Conservation (phyloP, 2,797 vertebrate genomes). For the Mycteria americana region DNA sequence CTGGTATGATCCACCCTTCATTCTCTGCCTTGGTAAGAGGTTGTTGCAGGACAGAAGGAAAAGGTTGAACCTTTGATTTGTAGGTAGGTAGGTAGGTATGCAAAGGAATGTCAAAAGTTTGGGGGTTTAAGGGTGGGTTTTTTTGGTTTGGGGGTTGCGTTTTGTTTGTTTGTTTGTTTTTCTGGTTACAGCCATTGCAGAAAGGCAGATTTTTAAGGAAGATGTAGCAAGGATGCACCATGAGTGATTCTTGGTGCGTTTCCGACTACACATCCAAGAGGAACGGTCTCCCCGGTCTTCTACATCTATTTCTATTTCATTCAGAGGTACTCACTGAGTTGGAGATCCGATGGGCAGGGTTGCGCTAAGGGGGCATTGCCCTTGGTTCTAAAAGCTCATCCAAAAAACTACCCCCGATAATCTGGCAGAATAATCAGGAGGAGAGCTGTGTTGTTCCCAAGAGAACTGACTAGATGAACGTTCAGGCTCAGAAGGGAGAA, state of each 20-base stretch:
- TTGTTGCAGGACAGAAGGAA: background rate
- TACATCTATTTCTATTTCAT: background rate
- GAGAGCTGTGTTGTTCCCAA: background rate
- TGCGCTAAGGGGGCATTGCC: background rate
- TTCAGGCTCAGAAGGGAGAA: background rate
- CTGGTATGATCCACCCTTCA: background rate
- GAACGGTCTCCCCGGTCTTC: background rate
- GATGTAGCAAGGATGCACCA: background rate
- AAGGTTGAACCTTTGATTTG: background rate
- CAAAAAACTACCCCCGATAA: background rate
- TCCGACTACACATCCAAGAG: background rate
- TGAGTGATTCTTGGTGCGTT: background rate
- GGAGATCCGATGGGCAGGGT: background rate
- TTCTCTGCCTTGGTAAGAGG: background rate
- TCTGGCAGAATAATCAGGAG: background rate
- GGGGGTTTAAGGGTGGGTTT: background rate
- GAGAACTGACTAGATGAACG: background rate
- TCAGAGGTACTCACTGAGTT: background rate
- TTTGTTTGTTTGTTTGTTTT: background rate
- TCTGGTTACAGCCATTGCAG: background rate
- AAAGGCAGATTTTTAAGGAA: background rate
- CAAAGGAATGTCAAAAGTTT: background rate
- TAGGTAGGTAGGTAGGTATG: background rate
- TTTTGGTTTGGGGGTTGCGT: background rate
- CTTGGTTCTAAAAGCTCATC: background rate